These are phyloP conservation scores for Craseonycteris thonglongyai DNA, from an alignment of 2,113 vertebrate genomes.

Conservation along the genomic window DNA sequence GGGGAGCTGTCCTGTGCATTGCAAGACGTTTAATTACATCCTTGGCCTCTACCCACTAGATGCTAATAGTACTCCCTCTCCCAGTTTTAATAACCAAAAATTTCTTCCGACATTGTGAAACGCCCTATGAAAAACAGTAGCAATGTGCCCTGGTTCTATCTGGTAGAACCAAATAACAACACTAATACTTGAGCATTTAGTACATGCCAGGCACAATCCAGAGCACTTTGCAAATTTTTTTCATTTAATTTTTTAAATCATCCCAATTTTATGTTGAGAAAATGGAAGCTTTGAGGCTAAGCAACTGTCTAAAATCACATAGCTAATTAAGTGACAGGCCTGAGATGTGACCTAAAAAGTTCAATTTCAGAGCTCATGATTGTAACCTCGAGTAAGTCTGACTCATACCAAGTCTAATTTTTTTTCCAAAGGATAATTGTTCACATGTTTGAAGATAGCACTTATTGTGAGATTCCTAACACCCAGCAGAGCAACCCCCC, in stretches of 20 bases:
- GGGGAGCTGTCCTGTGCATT: not conserved
- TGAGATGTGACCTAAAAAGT: not conserved
- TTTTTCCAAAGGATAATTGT: slow-evolving; percentile 10
- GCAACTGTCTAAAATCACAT: not conserved
- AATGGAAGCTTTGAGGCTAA: not conserved
- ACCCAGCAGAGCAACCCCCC: not conserved
- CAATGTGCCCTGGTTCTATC: not conserved
- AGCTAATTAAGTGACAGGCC: not conserved
- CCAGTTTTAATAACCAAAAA: not conserved
- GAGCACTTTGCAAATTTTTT: not conserved
- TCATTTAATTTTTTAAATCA: slow-evolving; percentile 11
- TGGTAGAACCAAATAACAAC: not conserved
- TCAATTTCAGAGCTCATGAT: not conserved
- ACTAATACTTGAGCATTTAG: not conserved
- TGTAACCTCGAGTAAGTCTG: slow-evolving; percentile 21
- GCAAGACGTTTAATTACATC: not conserved
- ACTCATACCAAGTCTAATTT: not conserved
- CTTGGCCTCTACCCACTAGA: not conserved
- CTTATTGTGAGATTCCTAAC: not conserved
- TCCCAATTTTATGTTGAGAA: not conserved
- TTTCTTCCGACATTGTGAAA: not conserved
- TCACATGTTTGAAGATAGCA: not conserved
- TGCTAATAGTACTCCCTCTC: not conserved
- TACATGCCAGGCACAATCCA: not conserved
- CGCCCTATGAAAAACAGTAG: not conserved